These are phyloP conservation scores for Tauraco hartlaubi DNA, from an alignment of 2,797 vertebrate species.

Conservation along the genomic window DNA sequence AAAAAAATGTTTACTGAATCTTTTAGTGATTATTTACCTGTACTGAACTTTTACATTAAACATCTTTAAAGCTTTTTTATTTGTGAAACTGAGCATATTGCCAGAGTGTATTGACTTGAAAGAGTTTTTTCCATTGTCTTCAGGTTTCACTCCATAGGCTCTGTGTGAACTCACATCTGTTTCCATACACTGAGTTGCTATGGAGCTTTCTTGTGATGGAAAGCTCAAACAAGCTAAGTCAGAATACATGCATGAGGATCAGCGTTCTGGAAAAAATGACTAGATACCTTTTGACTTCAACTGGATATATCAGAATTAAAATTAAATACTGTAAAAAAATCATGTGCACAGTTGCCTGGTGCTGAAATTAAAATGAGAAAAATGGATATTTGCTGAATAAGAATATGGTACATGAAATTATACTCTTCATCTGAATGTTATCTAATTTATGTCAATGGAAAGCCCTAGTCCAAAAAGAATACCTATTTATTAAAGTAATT, in stretches of 20 bases:
- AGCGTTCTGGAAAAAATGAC: constrained; percentile 9
- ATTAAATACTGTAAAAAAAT: background rate
- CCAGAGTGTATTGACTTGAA: background rate
- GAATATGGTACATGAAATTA: background rate
- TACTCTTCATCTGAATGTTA: background rate
- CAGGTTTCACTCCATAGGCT: background rate
- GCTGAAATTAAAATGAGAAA: background rate
- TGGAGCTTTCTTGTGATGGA: background rate
- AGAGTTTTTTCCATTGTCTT: constrained; percentile 35
- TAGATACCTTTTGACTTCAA: background rate
- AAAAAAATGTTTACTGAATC: background rate
- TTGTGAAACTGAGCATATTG: background rate
- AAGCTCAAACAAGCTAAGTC: background rate
- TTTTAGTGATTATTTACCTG: background rate
- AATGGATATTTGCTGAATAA: background rate
- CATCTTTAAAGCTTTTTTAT: background rate
- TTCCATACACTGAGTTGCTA: constrained; percentile 8
- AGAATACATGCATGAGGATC: background rate
- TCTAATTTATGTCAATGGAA: background rate
- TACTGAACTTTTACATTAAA: background rate
- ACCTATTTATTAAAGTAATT: background rate
- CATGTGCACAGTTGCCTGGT: background rate
- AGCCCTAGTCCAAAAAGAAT: background rate
- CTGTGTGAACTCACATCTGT: constrained; percentile 35
- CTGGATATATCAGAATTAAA: background rate